phyloP scores from a whole-genome alignment of 2,888 invertebrate species.

The Chrysolina oricalcia region DNA sequence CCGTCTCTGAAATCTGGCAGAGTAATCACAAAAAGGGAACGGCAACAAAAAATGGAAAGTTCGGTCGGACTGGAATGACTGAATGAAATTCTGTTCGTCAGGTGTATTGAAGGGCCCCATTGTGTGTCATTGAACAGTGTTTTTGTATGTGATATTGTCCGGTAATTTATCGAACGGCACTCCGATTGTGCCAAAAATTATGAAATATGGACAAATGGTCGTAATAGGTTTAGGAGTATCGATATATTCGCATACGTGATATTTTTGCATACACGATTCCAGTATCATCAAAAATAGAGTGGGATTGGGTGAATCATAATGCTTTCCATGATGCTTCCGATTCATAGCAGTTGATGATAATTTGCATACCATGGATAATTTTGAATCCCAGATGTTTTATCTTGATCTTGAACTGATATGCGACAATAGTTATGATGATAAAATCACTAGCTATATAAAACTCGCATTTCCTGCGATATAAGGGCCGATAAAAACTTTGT shows the following conservation, averaged over 20 bases:
- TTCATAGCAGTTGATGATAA: too few species aligned
- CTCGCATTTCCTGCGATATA: too few species aligned
- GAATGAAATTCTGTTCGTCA: slow-evolving; percentile 54
- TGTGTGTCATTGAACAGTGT: slow-evolving; percentile 65
- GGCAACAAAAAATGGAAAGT: neutral
- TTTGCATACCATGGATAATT: too few species aligned
- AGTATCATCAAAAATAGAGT: too few species aligned
- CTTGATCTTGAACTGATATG: too few species aligned
- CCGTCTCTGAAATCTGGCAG: neutral
- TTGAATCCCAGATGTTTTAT: too few species aligned
- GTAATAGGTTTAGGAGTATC: slow-evolving; percentile 54
- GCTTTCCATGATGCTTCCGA: too few species aligned
- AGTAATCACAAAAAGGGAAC: neutral
- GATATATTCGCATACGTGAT: slow-evolving; percentile 8
- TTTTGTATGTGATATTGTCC: slow-evolving; percentile 65
- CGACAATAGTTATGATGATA: too few species aligned
- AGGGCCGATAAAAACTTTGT: too few species aligned
- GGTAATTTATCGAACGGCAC: slow-evolving; percentile 59
- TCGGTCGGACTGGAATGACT: slow-evolving; percentile 10
- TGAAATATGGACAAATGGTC: slow-evolving; percentile 64
- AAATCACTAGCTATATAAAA: too few species aligned
- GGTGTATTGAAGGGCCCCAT: slow-evolving; percentile 57
- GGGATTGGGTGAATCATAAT: too few species aligned
- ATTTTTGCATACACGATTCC: neutral
- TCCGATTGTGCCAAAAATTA: slow-evolving; percentile 62